Evolutionary conservation across 2,113 vertebrate genomes (phyloP).

Genomic region (Axis porcinus): DNA sequence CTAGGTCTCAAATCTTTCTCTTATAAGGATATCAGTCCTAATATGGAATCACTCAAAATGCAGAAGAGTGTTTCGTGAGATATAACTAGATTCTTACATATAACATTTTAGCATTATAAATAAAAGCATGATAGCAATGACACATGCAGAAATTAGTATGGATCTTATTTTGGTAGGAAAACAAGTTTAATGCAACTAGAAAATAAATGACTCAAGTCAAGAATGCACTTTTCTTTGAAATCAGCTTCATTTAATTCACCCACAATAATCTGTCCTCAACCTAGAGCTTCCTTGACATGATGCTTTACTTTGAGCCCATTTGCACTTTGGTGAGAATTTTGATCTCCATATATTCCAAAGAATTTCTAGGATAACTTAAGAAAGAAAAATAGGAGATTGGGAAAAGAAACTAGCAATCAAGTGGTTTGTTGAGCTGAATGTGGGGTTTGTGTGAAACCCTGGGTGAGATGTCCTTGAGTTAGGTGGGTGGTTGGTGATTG

Average conservation of each 20-base stretch:
- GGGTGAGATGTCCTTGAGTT: not conserved
- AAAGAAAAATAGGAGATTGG: not conserved
- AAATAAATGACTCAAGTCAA: not conserved
- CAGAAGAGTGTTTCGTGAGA: not conserved
- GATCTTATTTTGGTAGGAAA: conserved; percentile 25
- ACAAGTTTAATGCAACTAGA: not conserved
- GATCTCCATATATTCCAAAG: not conserved
- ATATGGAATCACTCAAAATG: not conserved
- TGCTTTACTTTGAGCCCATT: not conserved
- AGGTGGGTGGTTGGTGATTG: too few relatives aligned
- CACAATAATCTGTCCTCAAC: not conserved
- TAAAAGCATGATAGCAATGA: not conserved
- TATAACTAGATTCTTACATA: not conserved
- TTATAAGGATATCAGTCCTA: not conserved
- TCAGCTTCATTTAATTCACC: not conserved
- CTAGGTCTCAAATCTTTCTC: not conserved
- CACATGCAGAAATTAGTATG: not conserved
- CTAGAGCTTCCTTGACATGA: not conserved
- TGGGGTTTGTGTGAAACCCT: not conserved
- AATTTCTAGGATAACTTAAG: not conserved
- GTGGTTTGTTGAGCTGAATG: not conserved
- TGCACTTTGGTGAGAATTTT: not conserved
- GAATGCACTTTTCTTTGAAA: not conserved
- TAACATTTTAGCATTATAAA: not conserved
- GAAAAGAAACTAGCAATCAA: not conserved